These are phyloP conservation scores for Meganola albula DNA, from an alignment of 2,888 invertebrate species.

Conservation along the genomic window DNA sequence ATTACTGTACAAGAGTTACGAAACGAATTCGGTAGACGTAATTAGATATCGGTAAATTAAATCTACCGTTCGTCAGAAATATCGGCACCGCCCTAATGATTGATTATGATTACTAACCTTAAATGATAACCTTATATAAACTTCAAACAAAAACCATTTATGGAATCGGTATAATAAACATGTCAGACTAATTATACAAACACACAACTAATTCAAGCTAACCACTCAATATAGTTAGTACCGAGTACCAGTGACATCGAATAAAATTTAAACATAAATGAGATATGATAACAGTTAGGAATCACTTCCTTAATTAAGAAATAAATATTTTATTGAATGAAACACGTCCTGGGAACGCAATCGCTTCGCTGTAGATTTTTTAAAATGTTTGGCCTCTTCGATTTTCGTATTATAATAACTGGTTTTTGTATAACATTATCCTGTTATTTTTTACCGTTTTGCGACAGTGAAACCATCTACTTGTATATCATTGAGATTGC, in stretches of 20 bases:
- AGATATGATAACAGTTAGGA: too few relatives aligned
- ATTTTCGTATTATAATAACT: slow-evolving; percentile 54
- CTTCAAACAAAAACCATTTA: too few relatives aligned
- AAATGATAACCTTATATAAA: too few relatives aligned
- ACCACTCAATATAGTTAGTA: too few relatives aligned
- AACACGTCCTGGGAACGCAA: too few relatives aligned
- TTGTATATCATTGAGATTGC: slow-evolving; percentile 22
- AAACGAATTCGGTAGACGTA: slow-evolving; percentile 17
- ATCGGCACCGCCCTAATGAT: slow-evolving; percentile 26
- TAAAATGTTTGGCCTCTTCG: slow-evolving; percentile 30
- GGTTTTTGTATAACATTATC: slow-evolving; percentile 49
- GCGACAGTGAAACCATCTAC: slow-evolving; percentile 26
- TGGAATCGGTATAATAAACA: too few relatives aligned
- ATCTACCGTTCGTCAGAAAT: slow-evolving; percentile 25
- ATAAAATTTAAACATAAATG: too few relatives aligned
- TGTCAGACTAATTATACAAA: too few relatives aligned
- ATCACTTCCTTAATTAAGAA: too few relatives aligned
- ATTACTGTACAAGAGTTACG: slow-evolving; percentile 40
- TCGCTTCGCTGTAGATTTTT: slow-evolving; percentile 11
- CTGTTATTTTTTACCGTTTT: slow-evolving; percentile 69
- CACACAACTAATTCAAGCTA: too few relatives aligned
- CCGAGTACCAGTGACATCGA: too few relatives aligned
- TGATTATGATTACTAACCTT: slow-evolving; percentile 27
- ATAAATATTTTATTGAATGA: too few relatives aligned
- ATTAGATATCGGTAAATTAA: slow-evolving; percentile 12